Evolutionary conservation across 2,888 invertebrate species (phyloP).

Genomic region (Flexamia atlantica): DNA sequence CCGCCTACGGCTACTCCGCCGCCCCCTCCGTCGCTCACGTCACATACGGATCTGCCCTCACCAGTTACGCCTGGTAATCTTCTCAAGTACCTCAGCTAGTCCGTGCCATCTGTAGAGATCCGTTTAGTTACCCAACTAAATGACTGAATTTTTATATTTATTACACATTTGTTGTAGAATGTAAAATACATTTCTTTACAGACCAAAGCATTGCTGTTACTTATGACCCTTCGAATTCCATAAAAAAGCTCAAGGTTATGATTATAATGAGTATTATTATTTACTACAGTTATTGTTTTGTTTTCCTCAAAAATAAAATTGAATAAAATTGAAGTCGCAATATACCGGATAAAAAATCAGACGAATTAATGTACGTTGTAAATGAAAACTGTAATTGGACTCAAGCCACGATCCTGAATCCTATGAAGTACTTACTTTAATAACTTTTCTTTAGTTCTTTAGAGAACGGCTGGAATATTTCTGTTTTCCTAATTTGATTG

Average conservation of each 20-base stretch:
- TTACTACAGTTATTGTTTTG: no score
- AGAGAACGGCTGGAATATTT: background rate
- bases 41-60: constrained; percentile 61
- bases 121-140: constrained; percentile 44
- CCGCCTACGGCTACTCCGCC: constrained; percentile 57
- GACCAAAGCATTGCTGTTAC: background rate
- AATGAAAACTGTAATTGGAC: background rate
- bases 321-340: no score
- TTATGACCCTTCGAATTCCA: background rate
- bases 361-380: no score
- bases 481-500: no score
- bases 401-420: background rate
- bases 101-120: constrained; percentile 44
- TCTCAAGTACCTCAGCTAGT: background rate
- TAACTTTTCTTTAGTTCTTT: background rate
- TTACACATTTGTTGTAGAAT: constrained; percentile 61
- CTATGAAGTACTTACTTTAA: background rate
- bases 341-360: no score
- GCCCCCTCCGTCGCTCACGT: constrained; percentile 59
- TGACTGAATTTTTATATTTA: constrained; percentile 61
- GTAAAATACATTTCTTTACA: constrained; percentile 57
- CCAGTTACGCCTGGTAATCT: constrained; percentile 58
- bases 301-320: no score
- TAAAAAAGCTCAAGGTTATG: background rate
- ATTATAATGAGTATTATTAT: no score